Percentiles rank a stretch among this genome's conserved stretches.
Conservation (phyloP, 2,797 vertebrate genomes). For the Enteromius argenteus region DNA sequence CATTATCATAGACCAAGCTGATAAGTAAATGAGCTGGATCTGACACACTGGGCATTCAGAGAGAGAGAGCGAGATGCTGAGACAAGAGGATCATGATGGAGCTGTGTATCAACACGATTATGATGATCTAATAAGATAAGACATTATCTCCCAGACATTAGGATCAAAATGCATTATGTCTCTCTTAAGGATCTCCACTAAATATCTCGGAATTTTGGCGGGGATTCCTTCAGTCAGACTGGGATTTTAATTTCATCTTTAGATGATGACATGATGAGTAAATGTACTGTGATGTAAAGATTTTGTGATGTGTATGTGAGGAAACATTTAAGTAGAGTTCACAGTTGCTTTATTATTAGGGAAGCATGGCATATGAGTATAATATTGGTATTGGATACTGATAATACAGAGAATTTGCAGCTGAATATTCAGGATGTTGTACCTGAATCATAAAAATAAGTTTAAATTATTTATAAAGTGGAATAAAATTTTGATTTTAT, state of each 20-base stretch:
- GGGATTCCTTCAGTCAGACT: constrained; percentile 1
- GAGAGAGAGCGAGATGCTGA: constrained; percentile 10
- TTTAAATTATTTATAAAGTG: too few species aligned
- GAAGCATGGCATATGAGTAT: not conserved
- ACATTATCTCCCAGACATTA: constrained; percentile 44
- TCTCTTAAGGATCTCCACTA: not conserved
- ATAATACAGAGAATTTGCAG: too few species aligned
- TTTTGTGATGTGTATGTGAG: not conserved
- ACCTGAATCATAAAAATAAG: too few species aligned
- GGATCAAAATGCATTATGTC: constrained; percentile 38
- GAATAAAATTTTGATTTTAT: too few species aligned
- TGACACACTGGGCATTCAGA: constrained; percentile 39
- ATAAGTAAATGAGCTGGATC: constrained; percentile 41
- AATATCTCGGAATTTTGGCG: not conserved
- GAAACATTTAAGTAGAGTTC: not conserved
- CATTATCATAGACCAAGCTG: constrained; percentile 37
- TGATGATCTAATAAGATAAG: constrained; percentile 50
- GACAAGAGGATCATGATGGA: constrained; percentile 34
- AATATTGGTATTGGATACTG: not conserved
- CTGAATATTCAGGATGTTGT: too few species aligned
- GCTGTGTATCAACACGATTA: constrained; percentile 38
- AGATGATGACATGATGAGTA: not conserved
- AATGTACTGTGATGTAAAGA: not conserved
- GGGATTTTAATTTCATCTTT: constrained; percentile 19
- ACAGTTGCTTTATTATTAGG: not conserved